Conservation (phyloP, 2,113 vertebrate species). For the Melanerpes formicivorus region DNA sequence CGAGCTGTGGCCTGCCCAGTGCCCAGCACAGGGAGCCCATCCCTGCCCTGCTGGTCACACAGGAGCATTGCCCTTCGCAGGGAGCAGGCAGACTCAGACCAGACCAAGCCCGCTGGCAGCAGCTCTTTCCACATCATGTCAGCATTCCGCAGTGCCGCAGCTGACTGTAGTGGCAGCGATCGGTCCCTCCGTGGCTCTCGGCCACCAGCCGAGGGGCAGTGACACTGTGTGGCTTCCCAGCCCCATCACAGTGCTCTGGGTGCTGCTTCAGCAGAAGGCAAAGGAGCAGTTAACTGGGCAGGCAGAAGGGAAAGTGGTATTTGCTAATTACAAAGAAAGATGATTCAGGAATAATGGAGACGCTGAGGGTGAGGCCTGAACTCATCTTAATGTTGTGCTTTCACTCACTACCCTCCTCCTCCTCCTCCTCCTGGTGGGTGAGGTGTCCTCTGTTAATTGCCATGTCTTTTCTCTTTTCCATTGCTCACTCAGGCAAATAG, state of each 20-base stretch:
- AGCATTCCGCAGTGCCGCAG: background rate
- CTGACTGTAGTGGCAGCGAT: background rate
- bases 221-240: background rate
- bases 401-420: background rate
- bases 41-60: too few relatives aligned
- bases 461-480: background rate
- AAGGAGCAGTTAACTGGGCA: background rate
- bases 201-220: fast-evolving
- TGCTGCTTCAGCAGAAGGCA: background rate
- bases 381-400: background rate
- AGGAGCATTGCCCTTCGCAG: background rate
- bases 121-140: background rate
- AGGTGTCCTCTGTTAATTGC: background rate
- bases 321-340: background rate
- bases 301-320: background rate
- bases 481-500: background rate
- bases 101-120: background rate
- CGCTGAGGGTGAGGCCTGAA: background rate
- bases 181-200: background rate
- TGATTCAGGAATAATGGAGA: background rate
- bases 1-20: too few relatives aligned
- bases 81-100: background rate
- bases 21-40: too few relatives aligned
- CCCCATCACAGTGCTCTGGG: background rate
- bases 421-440: background rate